Percentiles rank a stretch among this genome's conserved stretches.
These are phyloP conservation scores for Myotis findleyi DNA, from an alignment of 2,797 vertebrate species.

Conservation along the genomic window DNA sequence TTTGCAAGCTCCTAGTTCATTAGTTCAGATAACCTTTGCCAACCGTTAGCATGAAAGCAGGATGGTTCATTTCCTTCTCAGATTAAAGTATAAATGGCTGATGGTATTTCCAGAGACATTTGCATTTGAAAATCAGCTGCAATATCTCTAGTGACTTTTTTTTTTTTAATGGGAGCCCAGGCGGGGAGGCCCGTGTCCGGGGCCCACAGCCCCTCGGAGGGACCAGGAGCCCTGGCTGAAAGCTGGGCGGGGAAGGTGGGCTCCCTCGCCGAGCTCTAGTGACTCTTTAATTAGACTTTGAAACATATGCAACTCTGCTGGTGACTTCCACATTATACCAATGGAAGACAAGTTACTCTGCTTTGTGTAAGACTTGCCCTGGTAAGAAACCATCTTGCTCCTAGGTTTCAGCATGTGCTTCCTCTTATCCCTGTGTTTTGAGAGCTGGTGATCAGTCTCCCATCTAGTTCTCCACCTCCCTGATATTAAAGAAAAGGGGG, in stretches of 20 bases:
- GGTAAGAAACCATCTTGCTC: not conserved
- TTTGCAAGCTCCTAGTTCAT: constrained; percentile 8
- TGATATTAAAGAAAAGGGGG: not conserved
- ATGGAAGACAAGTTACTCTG: not conserved
- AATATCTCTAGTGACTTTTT: not conserved
- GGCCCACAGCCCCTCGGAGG: no score
- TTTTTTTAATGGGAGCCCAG: no score
- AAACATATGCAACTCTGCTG: not conserved
- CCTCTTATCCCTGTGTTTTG: not conserved
- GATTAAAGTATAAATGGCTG: not conserved
- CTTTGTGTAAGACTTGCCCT: not conserved
- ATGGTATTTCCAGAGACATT: not conserved
- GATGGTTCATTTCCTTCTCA: not conserved
- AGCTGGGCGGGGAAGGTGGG: no score
- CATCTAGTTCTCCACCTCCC: not conserved
- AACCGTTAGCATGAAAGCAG: not conserved
- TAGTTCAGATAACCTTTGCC: not conserved
- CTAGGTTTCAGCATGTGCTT: not conserved
- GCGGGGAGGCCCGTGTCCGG: no score
- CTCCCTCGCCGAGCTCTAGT: not conserved
- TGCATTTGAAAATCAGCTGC: constrained; percentile 34
- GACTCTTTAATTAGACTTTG: not conserved
- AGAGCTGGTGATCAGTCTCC: not conserved
- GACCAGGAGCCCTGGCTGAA: no score
- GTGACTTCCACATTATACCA: not conserved